phyloP scores from a whole-genome alignment of 1,140 invertebrate species.

The Idris sp. region DNA sequence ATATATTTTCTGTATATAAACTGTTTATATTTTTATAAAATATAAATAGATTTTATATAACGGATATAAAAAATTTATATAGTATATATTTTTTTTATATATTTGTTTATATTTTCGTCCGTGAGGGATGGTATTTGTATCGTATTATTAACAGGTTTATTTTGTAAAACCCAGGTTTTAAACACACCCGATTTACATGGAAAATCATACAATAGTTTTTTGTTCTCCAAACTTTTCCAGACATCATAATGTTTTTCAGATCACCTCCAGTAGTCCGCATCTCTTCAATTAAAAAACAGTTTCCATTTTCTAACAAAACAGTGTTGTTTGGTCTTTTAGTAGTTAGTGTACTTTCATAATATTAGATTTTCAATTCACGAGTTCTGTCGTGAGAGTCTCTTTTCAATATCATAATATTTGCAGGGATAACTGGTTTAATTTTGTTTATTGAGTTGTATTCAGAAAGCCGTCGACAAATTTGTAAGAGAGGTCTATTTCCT shows the following conservation, averaged over 20 bases:
- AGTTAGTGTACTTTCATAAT: constrained; percentile 7
- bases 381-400: not conserved
- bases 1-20: too few species aligned
- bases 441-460: constrained; percentile 14
- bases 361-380: constrained; percentile 23
- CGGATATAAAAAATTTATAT: too few species aligned
- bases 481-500: constrained; percentile 31
- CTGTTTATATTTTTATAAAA: too few species aligned
- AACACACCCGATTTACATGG: constrained; percentile 8
- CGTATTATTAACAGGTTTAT: too few species aligned
- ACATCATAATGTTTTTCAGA: not conserved
- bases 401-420: constrained; percentile 10
- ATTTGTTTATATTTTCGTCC: too few species aligned
- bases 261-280: not conserved
- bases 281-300: constrained; percentile 3
- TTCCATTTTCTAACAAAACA: constrained; percentile 7
- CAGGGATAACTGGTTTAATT: not conserved
- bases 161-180: too few species aligned
- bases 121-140: too few species aligned
- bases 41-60: too few species aligned
- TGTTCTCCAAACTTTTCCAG: constrained; percentile 6
- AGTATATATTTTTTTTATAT: too few species aligned
- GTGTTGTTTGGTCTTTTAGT: constrained; percentile 17
- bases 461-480: constrained; percentile 31
- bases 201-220: constrained; percentile 3